Evolutionary conservation across 2,888 invertebrate species (phyloP), one percentile per base, ranked within the genome.

Genomic region (Villa cingulata): DNA sequence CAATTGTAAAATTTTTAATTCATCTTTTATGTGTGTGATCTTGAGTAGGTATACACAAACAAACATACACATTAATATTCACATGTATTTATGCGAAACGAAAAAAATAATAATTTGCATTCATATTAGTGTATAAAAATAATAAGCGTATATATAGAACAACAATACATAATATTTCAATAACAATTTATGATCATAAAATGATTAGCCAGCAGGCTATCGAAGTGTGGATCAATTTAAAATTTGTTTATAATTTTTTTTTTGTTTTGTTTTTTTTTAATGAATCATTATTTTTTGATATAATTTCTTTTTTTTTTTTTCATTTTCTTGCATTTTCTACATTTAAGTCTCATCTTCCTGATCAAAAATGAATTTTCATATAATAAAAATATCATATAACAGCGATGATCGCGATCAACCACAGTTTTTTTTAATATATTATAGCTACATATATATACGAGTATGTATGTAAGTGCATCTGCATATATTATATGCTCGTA

Each of bases 191-290:
- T 46, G 45, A 41, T 34, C 45, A 46, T 39, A 46, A 46, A 46
- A 46, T 46, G 41, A 46, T 46, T 39, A 41, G 41, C 27, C 45
- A 46, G 45, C 45, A 36, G 36, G 45, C 45, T 46, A 46, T 46
- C 34, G 45, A 41, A 46, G 45, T 46, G 45, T 41, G 45, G 45
- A 46, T 46, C 45, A 46, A 40, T 36, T 32, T 14, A 32, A 32
- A 20, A 23, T 41, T 34, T 34, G 34, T 32, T 34, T 27, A 32
- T 32, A 9, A 32, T 12, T 32, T 7, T 32, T 12, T 32, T 12
- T 32, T 27, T 29, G 12, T 9, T 4, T 32, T 32, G 9, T 32
- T 32, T 32, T 32, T 32, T 32, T 27, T 12, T 32, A 12, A 32
- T 5, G 12, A 32, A 32, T 12, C 7, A 27, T 27, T 9, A 27